These are phyloP conservation scores for Pygathrix nemaeus DNA, from an alignment of 2,113 vertebrate genomes.

Conservation along the genomic window DNA sequence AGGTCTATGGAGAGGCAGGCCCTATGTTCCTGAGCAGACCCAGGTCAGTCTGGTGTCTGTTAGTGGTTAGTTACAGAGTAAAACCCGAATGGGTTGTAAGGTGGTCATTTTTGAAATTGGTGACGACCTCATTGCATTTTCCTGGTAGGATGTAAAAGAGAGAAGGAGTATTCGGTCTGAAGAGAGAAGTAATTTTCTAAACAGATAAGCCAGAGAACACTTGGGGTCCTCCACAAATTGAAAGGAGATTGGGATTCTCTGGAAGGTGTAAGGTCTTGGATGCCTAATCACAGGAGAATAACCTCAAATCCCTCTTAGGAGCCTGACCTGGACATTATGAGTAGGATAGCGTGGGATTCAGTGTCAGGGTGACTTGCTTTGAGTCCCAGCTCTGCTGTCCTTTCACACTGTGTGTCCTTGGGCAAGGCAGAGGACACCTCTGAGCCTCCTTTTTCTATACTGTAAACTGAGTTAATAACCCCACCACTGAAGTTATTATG, in stretches of 20 bases:
- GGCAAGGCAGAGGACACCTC: not conserved
- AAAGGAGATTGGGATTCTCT: not conserved
- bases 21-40: not conserved
- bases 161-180: not conserved
- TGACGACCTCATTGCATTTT: not conserved
- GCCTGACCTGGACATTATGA: not conserved
- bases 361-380: not conserved
- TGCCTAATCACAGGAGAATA: rapidly evolving
- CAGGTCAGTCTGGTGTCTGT: not conserved
- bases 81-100: not conserved
- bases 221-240: not conserved
- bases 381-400: not conserved
- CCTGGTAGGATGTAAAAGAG: not conserved
- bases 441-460: not conserved
- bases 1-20: not conserved
- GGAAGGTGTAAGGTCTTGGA: not conserved
- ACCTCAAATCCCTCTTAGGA: not conserved
- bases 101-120: not conserved
- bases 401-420: not conserved
- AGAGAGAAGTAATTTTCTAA: not conserved
- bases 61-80: not conserved
- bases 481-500: not conserved
- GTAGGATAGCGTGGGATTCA: not conserved
- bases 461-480: not conserved
- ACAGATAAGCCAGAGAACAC: rapidly evolving